These are phyloP conservation scores for Progne subis DNA, from an alignment of 2,113 vertebrate species.

Conservation along the genomic window DNA sequence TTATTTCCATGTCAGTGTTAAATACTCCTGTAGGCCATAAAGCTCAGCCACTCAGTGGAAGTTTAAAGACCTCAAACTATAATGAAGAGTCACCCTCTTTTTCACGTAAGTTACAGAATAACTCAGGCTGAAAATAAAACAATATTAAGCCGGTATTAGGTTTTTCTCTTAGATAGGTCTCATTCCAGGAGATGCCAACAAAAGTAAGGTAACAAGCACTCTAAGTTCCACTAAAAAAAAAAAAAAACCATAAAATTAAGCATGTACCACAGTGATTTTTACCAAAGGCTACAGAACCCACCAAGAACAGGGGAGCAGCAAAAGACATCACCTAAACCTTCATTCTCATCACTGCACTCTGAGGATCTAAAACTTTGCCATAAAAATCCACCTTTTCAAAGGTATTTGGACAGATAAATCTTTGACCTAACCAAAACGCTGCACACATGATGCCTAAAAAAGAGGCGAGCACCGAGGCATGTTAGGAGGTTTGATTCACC, in stretches of 20 bases:
- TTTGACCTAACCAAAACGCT: not conserved
- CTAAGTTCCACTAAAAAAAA: not conserved
- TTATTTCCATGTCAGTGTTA: not conserved
- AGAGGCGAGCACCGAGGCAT: too few relatives aligned
- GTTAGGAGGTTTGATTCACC: not conserved
- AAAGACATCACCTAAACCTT: not conserved
- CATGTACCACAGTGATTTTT: not conserved
- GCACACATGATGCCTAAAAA: not conserved
- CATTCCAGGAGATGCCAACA: not conserved
- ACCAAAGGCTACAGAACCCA: not conserved
- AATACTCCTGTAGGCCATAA: not conserved
- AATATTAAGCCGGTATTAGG: not conserved
- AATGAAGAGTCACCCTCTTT: not conserved
- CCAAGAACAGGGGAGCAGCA: not conserved
- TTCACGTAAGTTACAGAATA: not conserved
- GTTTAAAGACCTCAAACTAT: not conserved
- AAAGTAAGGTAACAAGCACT: not conserved
- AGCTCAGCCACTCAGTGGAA: not conserved
- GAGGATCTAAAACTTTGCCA: not conserved
- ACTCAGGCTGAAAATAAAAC: not conserved
- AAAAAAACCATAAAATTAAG: too few relatives aligned
- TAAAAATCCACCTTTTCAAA: not conserved
- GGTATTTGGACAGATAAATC: not conserved
- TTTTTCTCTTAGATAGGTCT: not conserved
- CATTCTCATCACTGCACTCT: not conserved